phyloP scores from a whole-genome alignment of 2,888 invertebrate genomes.

The Apamea sordens region DNA sequence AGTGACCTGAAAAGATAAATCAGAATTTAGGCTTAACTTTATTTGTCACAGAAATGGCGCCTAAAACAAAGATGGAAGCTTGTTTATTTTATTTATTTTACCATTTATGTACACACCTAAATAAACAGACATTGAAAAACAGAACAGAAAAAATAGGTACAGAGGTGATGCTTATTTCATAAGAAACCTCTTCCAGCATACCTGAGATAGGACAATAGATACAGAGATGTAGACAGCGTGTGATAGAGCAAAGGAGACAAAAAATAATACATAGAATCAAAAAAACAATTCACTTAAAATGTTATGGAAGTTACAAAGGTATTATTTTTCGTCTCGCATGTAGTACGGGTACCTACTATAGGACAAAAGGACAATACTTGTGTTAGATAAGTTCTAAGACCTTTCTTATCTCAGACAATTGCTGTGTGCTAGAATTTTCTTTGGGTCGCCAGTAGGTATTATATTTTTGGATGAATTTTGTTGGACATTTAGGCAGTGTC shows the following conservation, averaged over 20 bases:
- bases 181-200: too few species aligned
- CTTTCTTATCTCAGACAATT: conserved; percentile 42
- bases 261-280: too few species aligned
- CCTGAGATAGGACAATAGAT: too few species aligned
- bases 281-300: too few species aligned
- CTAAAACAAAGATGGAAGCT: background rate
- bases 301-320: conserved; percentile 12
- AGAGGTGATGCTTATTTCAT: too few species aligned
- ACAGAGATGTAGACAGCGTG: too few species aligned
- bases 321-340: conserved; percentile 21
- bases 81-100: too few species aligned
- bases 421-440: conserved; percentile 24
- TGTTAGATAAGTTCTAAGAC: conserved; percentile 24
- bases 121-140: too few species aligned
- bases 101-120: too few species aligned
- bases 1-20: background rate
- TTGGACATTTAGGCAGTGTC: background rate
- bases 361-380: conserved; percentile 4
- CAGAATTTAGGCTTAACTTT: background rate
- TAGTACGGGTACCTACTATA: background rate
- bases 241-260: too few species aligned
- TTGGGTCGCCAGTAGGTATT: background rate
- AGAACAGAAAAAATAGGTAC: too few species aligned
- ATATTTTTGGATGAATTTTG: conserved; percentile 4
- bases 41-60: background rate